phyloP scores from a whole-genome alignment of 2,888 invertebrate species.

The Augochlorella aurata region DNA sequence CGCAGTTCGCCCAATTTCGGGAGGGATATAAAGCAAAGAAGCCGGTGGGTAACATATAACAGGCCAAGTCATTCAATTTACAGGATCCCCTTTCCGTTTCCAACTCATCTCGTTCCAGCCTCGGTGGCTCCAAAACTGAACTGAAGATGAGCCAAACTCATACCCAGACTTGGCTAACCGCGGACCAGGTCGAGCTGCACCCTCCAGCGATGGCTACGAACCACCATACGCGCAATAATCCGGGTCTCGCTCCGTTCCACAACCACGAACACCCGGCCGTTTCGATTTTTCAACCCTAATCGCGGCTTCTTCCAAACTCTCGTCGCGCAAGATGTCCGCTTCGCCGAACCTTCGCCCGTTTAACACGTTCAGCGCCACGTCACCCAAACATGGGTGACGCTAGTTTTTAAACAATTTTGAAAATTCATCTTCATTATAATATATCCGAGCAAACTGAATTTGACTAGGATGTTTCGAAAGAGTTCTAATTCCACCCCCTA shows the following conservation, averaged over 20 bases:
- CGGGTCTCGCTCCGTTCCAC: background rate
- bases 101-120: slow-evolving; percentile 55
- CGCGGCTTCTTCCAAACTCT: background rate
- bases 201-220: slow-evolving; percentile 59
- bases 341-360: background rate
- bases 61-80: slow-evolving; percentile 79
- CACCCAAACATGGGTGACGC: no score
- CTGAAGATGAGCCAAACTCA: slow-evolving; percentile 78
- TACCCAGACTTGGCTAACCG: slow-evolving; percentile 76
- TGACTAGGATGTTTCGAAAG: no score
- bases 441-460: no score
- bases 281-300: background rate
- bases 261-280: background rate
- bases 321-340: background rate
- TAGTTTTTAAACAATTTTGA: no score
- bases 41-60: slow-evolving; percentile 75
- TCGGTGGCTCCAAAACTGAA: slow-evolving; percentile 68
- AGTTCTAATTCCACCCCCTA: no score
- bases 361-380: no score
- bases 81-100: slow-evolving; percentile 68
- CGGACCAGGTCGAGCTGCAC: slow-evolving; percentile 61
- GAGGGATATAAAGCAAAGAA: slow-evolving; percentile 75
- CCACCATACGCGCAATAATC: slow-evolving; percentile 30
- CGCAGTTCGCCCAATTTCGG: slow-evolving; percentile 75
- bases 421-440: no score